These are phyloP conservation scores for Hyles vespertilio DNA, from an alignment of 1,140 invertebrate species.

Conservation along the genomic window DNA sequence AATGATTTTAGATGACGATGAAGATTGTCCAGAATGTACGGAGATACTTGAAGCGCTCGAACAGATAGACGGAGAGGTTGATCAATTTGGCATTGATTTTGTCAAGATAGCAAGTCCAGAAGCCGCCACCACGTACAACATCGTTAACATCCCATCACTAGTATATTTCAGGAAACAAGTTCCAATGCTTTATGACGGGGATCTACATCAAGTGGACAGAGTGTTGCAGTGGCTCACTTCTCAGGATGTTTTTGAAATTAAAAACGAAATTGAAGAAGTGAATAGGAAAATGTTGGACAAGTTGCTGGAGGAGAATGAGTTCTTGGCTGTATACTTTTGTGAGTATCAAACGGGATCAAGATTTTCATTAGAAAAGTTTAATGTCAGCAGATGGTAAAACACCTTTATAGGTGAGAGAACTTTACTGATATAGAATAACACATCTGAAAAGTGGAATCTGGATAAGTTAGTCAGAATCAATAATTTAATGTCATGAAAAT, in stretches of 20 bases:
- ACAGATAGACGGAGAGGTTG: conserved; percentile 95
- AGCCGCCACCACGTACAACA: conserved; percentile 87
- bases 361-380: neutral
- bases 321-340: conserved; percentile 97
- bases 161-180: conserved; percentile 93
- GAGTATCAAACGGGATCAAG: conserved; percentile 65
- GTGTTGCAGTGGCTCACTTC: conserved; percentile 93
- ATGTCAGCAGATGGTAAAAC: neutral
- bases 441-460: too few species aligned
- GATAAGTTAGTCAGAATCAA: too few species aligned
- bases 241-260: conserved; percentile 96
- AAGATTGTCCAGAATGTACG: conserved; percentile 93
- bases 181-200: conserved; percentile 94
- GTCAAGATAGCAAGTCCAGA: conserved; percentile 93
- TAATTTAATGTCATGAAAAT: too few species aligned
- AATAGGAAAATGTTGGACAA: conserved; percentile 97
- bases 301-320: conserved; percentile 95
- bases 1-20: conserved; percentile 85
- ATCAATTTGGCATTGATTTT: conserved; percentile 95
- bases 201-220: conserved; percentile 90
- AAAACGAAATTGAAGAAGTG: conserved; percentile 97
- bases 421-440: too few species aligned
- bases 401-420: too few species aligned
- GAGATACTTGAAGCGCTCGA: conserved; percentile 92
- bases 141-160: conserved; percentile 89